Evolutionary conservation across 2,888 invertebrate genomes (phyloP).

Genomic region (Caenorhabditis uteleia): DNA sequence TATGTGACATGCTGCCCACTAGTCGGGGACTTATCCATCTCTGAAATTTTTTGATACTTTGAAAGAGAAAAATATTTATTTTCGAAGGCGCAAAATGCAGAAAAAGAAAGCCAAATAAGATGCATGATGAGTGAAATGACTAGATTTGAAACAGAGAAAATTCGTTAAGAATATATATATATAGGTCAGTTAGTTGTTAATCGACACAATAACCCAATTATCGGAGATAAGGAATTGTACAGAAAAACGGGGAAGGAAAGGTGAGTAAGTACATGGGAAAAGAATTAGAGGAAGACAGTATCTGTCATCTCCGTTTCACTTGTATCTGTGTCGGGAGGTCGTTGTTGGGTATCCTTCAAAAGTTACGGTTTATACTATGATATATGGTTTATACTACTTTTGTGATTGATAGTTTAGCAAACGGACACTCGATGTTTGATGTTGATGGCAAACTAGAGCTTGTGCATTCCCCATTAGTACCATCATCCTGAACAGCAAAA

Average conservation of each 20-base stretch:
- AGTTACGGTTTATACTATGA: slow-evolving; percentile 11
- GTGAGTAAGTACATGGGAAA: background rate
- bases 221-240: slow-evolving; percentile 23
- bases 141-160: slow-evolving; percentile 3
- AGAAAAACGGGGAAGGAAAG: background rate
- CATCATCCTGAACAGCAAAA: slow-evolving; percentile 7
- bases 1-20: slow-evolving; percentile 25
- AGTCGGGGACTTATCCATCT: slow-evolving; percentile 24
- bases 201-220: slow-evolving; percentile 41
- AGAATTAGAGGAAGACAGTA: slow-evolving; percentile 31
- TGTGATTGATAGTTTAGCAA: slow-evolving; percentile 20
- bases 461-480: slow-evolving; percentile 10
- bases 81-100: background rate
- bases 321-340: background rate
- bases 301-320: slow-evolving; percentile 23
- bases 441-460: slow-evolving; percentile 16
- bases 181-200: background rate
- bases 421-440: slow-evolving; percentile 8
- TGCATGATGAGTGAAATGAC: slow-evolving; percentile 4
- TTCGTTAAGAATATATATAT: background rate
- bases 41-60: slow-evolving; percentile 1
- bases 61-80: slow-evolving; percentile 5
- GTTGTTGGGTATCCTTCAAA: slow-evolving; percentile 4
- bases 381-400: background rate
- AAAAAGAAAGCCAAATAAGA: slow-evolving; percentile 1